These are phyloP conservation scores for Monoplex corrugatus DNA, from an alignment of 2,888 invertebrate genomes.

Conservation along the genomic window DNA sequence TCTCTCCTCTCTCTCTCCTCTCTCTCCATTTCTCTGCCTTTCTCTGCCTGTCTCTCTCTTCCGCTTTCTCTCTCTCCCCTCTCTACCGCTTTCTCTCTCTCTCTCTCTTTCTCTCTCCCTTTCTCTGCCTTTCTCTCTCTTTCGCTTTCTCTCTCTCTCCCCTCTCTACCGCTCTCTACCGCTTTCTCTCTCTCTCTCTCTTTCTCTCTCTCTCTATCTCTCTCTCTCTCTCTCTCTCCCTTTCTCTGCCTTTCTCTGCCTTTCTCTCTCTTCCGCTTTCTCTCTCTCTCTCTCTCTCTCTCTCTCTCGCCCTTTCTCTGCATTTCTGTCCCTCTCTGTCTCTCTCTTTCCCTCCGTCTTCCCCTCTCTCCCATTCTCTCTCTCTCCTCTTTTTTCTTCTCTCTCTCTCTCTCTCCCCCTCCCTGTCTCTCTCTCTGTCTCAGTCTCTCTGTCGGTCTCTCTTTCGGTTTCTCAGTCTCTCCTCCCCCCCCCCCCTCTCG, in stretches of 20 bases:
- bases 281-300: slow-evolving; percentile 13
- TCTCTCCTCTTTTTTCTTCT: not conserved
- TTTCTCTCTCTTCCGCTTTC: slow-evolving; percentile 5
- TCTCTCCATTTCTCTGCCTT: not conserved
- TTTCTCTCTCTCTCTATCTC: not conserved
- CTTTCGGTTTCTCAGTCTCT: not conserved
- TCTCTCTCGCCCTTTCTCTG: slow-evolving; percentile 1
- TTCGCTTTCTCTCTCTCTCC: not conserved
- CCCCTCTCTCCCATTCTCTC: no score
- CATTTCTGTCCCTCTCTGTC: not conserved
- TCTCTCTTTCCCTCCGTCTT: not conserved
- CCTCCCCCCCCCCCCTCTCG: not conserved
- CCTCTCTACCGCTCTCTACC: not conserved
- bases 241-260: not conserved
- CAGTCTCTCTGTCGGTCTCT: no score
- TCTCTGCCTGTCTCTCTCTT: not conserved
- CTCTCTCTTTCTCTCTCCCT: not conserved
- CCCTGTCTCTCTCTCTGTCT: not conserved
- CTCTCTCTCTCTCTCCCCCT: not conserved
- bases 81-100: not conserved
- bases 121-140: not conserved
- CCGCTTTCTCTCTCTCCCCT: not conserved
- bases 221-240: not conserved
- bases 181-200: not conserved
- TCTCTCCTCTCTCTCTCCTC: not conserved